Evolutionary conservation across 2,113 vertebrate genomes (phyloP).

Genomic region (Cavia aperea): DNA sequence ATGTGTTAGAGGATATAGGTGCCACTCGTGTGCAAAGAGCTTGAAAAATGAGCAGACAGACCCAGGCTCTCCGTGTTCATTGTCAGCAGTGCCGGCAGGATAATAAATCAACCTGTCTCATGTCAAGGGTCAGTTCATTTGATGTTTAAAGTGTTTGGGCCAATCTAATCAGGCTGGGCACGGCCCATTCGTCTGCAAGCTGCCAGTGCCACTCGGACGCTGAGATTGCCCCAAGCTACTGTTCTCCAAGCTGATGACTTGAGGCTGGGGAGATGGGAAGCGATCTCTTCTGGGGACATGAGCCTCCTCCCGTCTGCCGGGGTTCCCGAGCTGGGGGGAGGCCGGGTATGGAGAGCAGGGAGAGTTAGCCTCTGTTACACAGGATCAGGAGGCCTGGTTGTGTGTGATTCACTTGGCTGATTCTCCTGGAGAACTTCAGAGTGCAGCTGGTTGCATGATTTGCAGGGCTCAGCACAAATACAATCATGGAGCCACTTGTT

Average conservation of each 20-base stretch:
- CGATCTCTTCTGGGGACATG: neutral
- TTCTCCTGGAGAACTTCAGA: accelerated
- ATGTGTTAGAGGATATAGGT: conserved; percentile 59
- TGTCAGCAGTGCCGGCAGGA: conserved; percentile 67
- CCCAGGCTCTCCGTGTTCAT: conserved; percentile 43
- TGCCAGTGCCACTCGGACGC: accelerated
- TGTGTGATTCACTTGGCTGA: accelerated
- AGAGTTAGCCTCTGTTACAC: accelerated
- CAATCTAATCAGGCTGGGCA: conserved; percentile 60
- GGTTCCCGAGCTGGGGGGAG: neutral
- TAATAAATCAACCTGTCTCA: conserved; percentile 76
- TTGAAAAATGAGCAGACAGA: conserved; percentile 76
- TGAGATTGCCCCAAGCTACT: neutral
- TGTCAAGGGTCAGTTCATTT: conserved; percentile 68
- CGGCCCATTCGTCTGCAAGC: conserved; percentile 7
- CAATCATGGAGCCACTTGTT: neutral
- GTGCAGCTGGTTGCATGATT: accelerated
- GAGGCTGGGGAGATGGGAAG: neutral
- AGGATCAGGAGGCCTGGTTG: accelerated
- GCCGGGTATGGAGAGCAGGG: accelerated
- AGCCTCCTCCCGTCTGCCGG: neutral
- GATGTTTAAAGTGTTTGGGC: conserved; percentile 60
- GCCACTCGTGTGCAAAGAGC: conserved; percentile 66
- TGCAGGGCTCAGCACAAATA: neutral
- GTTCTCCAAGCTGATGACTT: neutral